These are phyloP conservation scores for Tetranychus truncatus DNA, from an alignment of 2,888 invertebrate species.

Conservation along the genomic window DNA sequence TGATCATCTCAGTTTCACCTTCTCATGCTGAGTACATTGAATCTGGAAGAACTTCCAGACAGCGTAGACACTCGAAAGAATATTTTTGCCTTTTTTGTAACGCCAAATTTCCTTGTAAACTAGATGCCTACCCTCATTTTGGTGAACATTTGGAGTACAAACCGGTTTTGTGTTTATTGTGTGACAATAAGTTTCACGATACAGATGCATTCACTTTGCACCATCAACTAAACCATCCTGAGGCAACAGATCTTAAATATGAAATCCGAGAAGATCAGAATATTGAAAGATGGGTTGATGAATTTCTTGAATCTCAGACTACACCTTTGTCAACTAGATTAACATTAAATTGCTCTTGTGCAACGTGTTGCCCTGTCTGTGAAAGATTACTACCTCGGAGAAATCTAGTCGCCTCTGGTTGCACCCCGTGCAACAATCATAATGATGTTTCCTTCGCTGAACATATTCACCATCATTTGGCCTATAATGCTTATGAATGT, in stretches of 20 bases:
- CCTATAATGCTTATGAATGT: slow-evolving; percentile 18
- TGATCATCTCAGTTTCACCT: slow-evolving; percentile 15
- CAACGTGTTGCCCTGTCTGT: slow-evolving; percentile 16
- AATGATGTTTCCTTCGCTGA: slow-evolving; percentile 15
- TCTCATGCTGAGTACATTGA: slow-evolving; percentile 11
- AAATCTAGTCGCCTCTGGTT: background rate
- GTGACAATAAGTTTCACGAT: slow-evolving; percentile 11
- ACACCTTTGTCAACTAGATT: background rate
- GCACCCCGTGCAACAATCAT: slow-evolving; percentile 13
- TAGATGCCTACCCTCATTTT: slow-evolving; percentile 17
- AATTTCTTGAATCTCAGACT: slow-evolving; percentile 15
- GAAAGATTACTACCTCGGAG: background rate
- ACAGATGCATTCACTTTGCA: slow-evolving; percentile 13
- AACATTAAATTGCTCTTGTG: slow-evolving; percentile 16
- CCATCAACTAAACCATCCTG: slow-evolving; percentile 10
- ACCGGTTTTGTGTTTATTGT: slow-evolving; percentile 14
- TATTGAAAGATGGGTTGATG: slow-evolving; percentile 16
- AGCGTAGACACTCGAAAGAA: background rate
- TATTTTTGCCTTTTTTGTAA: slow-evolving; percentile 20
- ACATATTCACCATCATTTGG: slow-evolving; percentile 15
- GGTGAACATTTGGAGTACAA: slow-evolving; percentile 14
- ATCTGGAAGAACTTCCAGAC: background rate
- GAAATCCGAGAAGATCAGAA: slow-evolving; percentile 17
- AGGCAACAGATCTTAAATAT: slow-evolving; percentile 9
- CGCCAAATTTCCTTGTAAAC: slow-evolving; percentile 14